Conservation (phyloP, 2,113 vertebrate genomes). For the Aegithalos caudatus region DNA sequence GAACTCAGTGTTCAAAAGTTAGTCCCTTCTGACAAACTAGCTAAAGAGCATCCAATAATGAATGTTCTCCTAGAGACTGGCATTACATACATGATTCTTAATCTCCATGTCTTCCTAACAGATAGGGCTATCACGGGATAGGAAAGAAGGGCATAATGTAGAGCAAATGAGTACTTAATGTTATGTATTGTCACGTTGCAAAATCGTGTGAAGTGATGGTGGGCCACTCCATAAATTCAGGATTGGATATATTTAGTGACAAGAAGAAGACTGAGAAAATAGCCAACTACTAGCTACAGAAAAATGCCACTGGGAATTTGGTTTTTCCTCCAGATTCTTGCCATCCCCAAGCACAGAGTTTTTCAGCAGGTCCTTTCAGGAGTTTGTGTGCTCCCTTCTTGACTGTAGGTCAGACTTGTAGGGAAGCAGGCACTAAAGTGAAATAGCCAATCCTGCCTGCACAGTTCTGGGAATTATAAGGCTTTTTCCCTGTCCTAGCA, state of each 20-base stretch:
- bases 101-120: not conserved
- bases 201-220: not conserved
- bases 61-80: not conserved
- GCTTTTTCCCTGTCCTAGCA: not conserved
- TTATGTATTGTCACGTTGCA: not conserved
- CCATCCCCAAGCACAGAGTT: not conserved
- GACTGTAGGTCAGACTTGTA: not conserved
- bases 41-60: not conserved
- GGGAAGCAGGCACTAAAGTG: not conserved
- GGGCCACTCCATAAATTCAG: not conserved
- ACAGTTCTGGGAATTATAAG: not conserved
- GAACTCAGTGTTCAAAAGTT: not conserved
- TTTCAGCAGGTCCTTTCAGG: not conserved
- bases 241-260: not conserved
- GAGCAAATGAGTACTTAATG: not conserved
- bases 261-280: not conserved
- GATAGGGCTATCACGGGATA: not conserved
- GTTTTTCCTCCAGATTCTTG: not conserved
- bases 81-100: not conserved
- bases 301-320: not conserved
- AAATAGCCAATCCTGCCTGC: not conserved
- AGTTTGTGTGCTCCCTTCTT: not conserved
- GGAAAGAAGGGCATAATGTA: not conserved
- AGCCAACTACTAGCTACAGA: not conserved
- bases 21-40: not conserved